Conservation (phyloP, 2,113 vertebrate genomes). For the Ursus arctos region DNA sequence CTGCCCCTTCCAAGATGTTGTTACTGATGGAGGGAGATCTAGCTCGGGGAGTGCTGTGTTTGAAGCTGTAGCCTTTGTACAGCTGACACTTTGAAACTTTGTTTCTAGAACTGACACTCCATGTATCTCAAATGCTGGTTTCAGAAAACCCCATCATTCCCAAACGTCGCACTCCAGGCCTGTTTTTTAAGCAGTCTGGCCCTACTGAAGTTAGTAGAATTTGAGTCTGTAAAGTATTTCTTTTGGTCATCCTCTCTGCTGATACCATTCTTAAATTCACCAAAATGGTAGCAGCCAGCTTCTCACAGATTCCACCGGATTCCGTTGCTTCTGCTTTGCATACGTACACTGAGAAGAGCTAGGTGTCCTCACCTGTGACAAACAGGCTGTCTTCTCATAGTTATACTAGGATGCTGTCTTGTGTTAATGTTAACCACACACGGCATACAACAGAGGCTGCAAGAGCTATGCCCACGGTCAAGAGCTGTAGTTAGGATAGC, state of each 20-base stretch:
- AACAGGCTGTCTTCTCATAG: background rate
- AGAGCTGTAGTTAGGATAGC: background rate
- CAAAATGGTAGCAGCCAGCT: background rate
- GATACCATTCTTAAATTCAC: background rate
- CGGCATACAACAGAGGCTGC: background rate
- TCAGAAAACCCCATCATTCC: background rate
- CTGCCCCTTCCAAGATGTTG: slow-evolving; percentile 64
- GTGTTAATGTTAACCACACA: background rate
- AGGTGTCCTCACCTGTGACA: background rate
- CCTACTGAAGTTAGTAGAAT: background rate
- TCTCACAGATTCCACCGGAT: background rate
- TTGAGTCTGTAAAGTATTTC: background rate
- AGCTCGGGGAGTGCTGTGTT: background rate
- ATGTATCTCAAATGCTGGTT: background rate
- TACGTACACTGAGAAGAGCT: background rate
- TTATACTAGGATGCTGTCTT: background rate
- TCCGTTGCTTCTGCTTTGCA: background rate
- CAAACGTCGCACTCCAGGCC: background rate
- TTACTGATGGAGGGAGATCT: slow-evolving; percentile 49
- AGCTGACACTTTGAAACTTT: slow-evolving; percentile 37
- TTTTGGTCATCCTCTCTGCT: slow-evolving; percentile 19
- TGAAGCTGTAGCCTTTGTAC: slow-evolving; percentile 54
- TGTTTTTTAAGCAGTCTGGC: background rate
- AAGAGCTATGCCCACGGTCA: background rate
- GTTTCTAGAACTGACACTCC: background rate